Evolutionary conservation across 1,140 invertebrate species (phyloP), one percentile per base, ranked within the genome.

Genomic region (Drosophila mojavensis): DNA sequence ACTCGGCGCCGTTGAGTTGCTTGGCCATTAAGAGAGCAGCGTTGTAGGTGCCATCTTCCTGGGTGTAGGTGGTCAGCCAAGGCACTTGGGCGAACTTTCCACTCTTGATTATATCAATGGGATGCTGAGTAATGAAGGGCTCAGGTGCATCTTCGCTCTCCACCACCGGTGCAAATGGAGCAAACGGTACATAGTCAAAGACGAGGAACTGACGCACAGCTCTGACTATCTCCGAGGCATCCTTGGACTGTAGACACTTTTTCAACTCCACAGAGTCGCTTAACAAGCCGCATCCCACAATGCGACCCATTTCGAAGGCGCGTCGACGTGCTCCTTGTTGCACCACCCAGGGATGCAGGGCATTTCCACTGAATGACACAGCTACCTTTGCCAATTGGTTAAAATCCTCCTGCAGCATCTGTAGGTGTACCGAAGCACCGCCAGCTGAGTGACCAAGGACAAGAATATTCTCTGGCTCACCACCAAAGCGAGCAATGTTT

Each of bases 361-460:
- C 83, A 15, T 72, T 73, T 5, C 89, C 89, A 75, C 85, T 89
- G 7, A 88, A 43, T 1, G 91, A 79, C n/a, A 81, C 65, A 0
- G 75, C 89, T 5, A 65, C 67, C n/a, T 84, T 86, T n/a, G 85
- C 82, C 20, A 77, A n/a, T 3, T 74, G 51, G 41, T 61, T 24
- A 20, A 74, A 75, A 3, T 70, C 41, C 2, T 92, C 91, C 85
- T 94, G 95, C 1, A 97, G 67, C 54, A 96, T 93, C 74, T 96
- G 96, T 72, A 96, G 94, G 60, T 94, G 93, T 0, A 94, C 94
- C 62, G 94, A 94, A 9, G 94, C 94, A 26, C 92, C 94, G 0
- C 94, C 94, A 9, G 94, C 94, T 0, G 94, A 94, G 61, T 93
- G 93, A 0, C 94, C 94, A 13, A 93, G 92, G 0, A 94, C 71